A percentile compares a stretch with the other conserved stretches of the same genome.
Conservation (phyloP, 2,888 invertebrate genomes). For the Silvanus unidentatus region DNA sequence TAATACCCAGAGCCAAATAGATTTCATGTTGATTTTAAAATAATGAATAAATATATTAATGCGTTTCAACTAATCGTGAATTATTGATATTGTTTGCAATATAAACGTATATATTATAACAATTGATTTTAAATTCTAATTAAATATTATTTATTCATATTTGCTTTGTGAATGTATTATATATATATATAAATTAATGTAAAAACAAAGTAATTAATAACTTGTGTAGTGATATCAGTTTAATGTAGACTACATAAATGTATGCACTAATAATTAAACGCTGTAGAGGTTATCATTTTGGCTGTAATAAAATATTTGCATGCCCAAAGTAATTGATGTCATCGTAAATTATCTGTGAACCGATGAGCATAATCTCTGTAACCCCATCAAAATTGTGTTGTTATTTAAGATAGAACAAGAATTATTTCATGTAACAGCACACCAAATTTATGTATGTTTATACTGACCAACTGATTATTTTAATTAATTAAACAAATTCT, state of each 20-base stretch:
- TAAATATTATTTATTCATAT: slow-evolving; percentile 21
- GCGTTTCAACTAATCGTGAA: neutral
- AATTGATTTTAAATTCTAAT: slow-evolving; percentile 21
- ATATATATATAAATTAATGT: slow-evolving; percentile 2
- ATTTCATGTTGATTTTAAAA: too few species aligned
- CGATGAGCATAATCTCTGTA: slow-evolving; percentile 7
- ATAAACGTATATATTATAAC: too few species aligned
- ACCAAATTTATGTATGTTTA: too few species aligned
- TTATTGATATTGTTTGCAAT: slow-evolving; percentile 20
- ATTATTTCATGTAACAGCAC: too few species aligned
- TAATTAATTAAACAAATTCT: too few species aligned
- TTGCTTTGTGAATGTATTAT: slow-evolving; percentile 9
- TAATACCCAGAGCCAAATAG: too few species aligned
- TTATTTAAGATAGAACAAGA: too few species aligned
- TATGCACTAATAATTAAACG: neutral
- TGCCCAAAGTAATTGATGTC: slow-evolving; percentile 24
- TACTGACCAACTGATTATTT: too few species aligned
- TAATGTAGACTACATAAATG: slow-evolving; percentile 3
- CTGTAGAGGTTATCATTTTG: slow-evolving; percentile 1
- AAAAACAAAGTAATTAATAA: slow-evolving; percentile 5
- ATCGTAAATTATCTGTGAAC: slow-evolving; percentile 27
- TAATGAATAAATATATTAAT: too few species aligned
- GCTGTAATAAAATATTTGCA: slow-evolving; percentile 3
- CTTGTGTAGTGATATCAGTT: slow-evolving; percentile 3
- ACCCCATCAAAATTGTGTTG: too few species aligned